These are phyloP conservation scores for Galaxias olidus DNA, from an alignment of 2,797 vertebrate genomes.

Conservation along the genomic window DNA sequence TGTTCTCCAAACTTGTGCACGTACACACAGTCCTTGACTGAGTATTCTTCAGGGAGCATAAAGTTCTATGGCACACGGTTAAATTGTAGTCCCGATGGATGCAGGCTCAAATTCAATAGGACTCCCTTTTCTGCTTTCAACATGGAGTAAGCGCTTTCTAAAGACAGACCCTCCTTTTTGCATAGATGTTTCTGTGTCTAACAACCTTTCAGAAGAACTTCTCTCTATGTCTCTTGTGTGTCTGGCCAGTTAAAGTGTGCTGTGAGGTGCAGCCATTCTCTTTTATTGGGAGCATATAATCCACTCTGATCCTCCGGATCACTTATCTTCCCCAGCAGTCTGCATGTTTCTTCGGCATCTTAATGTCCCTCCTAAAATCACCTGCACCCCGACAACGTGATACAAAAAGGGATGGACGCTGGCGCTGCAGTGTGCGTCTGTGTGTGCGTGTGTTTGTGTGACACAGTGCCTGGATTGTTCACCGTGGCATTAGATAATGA, in stretches of 20 bases:
- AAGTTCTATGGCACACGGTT: neutral
- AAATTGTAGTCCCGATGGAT: too few relatives aligned
- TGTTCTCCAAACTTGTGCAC: neutral
- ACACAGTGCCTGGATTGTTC: neutral
- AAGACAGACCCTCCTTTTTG: too few relatives aligned
- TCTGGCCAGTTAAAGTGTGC: neutral
- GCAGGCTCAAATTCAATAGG: too few relatives aligned
- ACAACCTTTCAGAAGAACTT: neutral
- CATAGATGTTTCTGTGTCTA: too few relatives aligned
- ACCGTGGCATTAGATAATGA: too few relatives aligned
- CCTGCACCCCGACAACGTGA: conserved; percentile 17
- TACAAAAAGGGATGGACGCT: conserved; percentile 2
- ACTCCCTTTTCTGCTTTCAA: too few relatives aligned
- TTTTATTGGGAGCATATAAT: conserved; percentile 58
- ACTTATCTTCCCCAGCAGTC: conserved; percentile 28
- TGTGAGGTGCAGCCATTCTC: conserved; percentile 22
- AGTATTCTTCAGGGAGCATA: too few relatives aligned
- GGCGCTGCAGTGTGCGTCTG: neutral
- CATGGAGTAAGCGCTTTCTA: too few relatives aligned
- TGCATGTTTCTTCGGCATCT: neutral
- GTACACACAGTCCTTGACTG: too few relatives aligned
- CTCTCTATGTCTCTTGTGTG: neutral
- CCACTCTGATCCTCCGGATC: conserved; percentile 27
- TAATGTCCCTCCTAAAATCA: conserved; percentile 21
- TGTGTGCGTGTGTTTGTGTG: conserved; percentile 1